phyloP scores from a whole-genome alignment of 2,888 invertebrate genomes.

The Leucozona laternaria region DNA sequence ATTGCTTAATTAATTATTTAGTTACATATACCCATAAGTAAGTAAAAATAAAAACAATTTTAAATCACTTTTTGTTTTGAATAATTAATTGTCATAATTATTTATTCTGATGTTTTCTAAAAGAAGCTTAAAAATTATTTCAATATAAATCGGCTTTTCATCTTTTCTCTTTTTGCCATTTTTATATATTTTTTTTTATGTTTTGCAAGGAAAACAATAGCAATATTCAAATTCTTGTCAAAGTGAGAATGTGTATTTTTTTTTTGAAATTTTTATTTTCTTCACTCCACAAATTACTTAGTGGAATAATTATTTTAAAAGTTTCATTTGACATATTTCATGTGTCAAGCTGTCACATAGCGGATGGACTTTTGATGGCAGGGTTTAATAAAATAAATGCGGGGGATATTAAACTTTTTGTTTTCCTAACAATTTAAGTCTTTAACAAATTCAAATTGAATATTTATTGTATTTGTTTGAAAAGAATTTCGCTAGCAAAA shows the following conservation, averaged over 20 bases:
- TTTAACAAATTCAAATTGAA: background rate
- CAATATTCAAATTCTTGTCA: background rate
- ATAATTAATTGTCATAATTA: too few relatives aligned
- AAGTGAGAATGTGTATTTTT: background rate
- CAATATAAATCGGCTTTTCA: too few relatives aligned
- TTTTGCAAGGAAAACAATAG: background rate
- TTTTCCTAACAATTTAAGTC: background rate
- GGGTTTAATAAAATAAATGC: background rate
- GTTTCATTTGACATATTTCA: slow-evolving; percentile 58
- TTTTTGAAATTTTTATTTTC: background rate
- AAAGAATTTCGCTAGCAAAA: background rate
- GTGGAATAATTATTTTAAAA: slow-evolving; percentile 34
- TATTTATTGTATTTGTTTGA: background rate
- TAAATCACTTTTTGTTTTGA: too few relatives aligned
- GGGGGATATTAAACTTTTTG: background rate
- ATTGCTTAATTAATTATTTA: too few relatives aligned
- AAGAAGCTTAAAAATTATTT: too few relatives aligned
- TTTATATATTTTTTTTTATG: background rate
- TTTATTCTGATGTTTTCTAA: too few relatives aligned
- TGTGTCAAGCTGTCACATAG: slow-evolving; percentile 37
- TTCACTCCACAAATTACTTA: slow-evolving; percentile 15
- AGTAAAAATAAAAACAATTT: too few relatives aligned
- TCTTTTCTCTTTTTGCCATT: background rate
- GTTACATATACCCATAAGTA: too few relatives aligned
- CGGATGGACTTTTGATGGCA: slow-evolving; percentile 9